phyloP scores from a whole-genome alignment of 1,140 invertebrate species.

The Odontomachus brunneus region DNA sequence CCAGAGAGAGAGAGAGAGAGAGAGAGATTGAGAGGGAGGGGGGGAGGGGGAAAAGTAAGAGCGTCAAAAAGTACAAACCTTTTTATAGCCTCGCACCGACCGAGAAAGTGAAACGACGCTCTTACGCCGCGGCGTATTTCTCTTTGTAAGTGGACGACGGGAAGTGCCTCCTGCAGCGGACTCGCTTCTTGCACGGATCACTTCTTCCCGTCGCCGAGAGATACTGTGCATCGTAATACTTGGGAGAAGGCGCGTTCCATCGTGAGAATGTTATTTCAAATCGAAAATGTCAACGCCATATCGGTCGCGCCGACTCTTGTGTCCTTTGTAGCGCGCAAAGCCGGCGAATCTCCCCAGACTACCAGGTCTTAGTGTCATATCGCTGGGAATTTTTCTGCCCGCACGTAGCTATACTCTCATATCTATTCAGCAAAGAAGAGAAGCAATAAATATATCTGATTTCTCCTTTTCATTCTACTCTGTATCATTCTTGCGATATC shows the following conservation, averaged over 20 bases:
- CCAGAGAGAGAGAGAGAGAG: too few relatives aligned
- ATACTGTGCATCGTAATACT: constrained; percentile 56
- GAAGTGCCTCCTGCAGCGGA: constrained; percentile 53
- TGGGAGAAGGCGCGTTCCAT: constrained; percentile 20
- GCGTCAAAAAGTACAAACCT: constrained; percentile 37
- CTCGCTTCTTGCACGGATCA: constrained; percentile 27
- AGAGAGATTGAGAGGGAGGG: too few relatives aligned
- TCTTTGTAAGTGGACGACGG: constrained; percentile 53
- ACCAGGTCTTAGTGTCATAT: background rate
- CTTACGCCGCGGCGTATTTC: constrained; percentile 45
- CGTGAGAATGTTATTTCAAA: constrained; percentile 59
- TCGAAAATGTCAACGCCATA: constrained; percentile 56
- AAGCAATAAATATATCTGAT: constrained; percentile 5
- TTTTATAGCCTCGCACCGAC: constrained; percentile 35
- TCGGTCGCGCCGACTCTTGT: constrained; percentile 30
- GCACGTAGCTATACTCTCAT: constrained; percentile 22
- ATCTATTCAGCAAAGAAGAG: background rate
- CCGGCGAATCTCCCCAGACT: constrained; percentile 7
- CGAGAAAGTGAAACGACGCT: constrained; percentile 41
- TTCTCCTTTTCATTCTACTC: background rate
- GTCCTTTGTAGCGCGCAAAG: background rate
- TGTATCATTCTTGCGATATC: background rate
- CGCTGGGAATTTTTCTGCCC: background rate
- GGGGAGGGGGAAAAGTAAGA: too few relatives aligned
- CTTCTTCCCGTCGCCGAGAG: constrained; percentile 44